Evolutionary conservation across 2,113 vertebrate genomes (phyloP).

Genomic region (Ictalurus punctatus): DNA sequence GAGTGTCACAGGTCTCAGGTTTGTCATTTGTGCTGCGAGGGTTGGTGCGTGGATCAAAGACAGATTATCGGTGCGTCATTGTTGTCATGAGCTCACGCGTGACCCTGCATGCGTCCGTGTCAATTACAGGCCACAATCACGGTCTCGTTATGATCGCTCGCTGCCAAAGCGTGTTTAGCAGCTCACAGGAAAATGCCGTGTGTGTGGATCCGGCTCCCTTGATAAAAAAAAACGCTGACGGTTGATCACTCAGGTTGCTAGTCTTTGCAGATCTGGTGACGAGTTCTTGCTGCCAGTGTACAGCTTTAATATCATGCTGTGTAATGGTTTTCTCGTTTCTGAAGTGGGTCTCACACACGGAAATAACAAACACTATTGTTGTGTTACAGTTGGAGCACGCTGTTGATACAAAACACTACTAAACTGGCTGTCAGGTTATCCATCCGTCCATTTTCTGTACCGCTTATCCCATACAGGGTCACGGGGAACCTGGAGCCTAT

Average conservation of each 20-base stretch:
- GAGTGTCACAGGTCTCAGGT: constrained; percentile 30
- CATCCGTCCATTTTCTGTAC: no score
- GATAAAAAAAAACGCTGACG: neutral
- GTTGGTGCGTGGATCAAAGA: constrained; percentile 8
- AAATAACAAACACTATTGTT: neutral
- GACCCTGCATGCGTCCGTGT: neutral
- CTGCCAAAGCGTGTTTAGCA: neutral
- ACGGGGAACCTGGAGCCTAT: no score
- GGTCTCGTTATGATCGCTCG: neutral
- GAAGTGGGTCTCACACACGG: neutral
- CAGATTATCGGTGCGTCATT: constrained; percentile 17
- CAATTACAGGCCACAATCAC: neutral
- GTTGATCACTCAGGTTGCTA: constrained; percentile 4
- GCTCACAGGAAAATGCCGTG: neutral
- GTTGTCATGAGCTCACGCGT: neutral
- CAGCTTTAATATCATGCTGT: neutral
- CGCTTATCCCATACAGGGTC: no score
- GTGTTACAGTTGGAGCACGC: neutral
- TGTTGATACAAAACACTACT: neutral
- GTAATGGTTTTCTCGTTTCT: neutral
- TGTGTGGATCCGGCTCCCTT: neutral
- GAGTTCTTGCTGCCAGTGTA: neutral
- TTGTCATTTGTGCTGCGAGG: neutral
- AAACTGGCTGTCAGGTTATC: neutral
- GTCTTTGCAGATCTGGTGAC: neutral